Percentiles rank a stretch among this genome's conserved stretches.
These are phyloP conservation scores for Brachyhypopomus occidentalis DNA, from an alignment of 2,113 vertebrate species.

Conservation along the genomic window DNA sequence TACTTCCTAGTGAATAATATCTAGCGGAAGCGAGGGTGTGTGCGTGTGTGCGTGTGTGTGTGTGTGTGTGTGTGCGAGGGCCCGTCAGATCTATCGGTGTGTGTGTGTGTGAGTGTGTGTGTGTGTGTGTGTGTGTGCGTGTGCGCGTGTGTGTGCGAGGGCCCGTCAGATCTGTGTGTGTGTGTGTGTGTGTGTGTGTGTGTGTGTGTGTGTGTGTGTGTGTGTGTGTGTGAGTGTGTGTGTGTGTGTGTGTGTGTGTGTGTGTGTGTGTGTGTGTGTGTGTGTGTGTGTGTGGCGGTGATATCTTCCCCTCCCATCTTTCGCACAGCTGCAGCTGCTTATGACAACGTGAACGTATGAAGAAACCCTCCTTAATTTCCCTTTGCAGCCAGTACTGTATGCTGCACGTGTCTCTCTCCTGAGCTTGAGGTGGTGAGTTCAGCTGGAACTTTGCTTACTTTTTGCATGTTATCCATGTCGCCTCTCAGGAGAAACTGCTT, in stretches of 20 bases:
- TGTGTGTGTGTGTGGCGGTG: slow-evolving; percentile 17
- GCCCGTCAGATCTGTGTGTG: background rate
- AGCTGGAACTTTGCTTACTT: background rate
- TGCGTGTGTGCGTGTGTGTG: no score
- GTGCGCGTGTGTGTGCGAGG: no score
- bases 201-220: slow-evolving; percentile 11
- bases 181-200: slow-evolving; percentile 24
- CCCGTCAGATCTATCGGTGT: no score
- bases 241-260: slow-evolving; percentile 21
- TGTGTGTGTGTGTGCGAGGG: no score
- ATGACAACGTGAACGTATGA: background rate
- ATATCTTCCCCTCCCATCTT: slow-evolving; percentile 12
- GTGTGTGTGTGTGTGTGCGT: no score
- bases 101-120: no score
- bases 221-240: background rate
- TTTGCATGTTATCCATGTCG: background rate
- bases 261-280: slow-evolving; percentile 10
- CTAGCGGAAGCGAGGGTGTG: no score
- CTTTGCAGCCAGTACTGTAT: background rate
- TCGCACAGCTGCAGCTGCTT: slow-evolving; percentile 25
- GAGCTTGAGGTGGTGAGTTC: background rate
- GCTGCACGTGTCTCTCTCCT: background rate
- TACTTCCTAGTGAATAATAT: slow-evolving; percentile 12
- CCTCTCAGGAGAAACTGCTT: background rate
- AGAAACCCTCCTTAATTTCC: background rate